These are phyloP conservation scores for Amphiura filiformis DNA, from an alignment of 35 echinoderm and acorn worm genomes.

Conservation along the genomic window DNA sequence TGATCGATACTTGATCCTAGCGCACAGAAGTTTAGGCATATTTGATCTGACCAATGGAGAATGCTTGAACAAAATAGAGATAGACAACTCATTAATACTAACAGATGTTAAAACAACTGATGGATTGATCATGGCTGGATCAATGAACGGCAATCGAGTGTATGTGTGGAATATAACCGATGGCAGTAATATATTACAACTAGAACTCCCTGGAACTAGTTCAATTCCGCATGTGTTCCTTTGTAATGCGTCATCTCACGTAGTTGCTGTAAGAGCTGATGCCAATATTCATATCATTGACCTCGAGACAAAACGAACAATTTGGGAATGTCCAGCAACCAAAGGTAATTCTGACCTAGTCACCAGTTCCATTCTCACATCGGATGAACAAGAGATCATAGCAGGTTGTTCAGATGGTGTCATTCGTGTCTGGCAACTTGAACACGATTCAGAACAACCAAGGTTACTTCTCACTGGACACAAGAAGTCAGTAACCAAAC, in stretches of 20 bases:
- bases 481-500: slow-evolving; percentile 18
- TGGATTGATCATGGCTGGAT: slow-evolving; percentile 15
- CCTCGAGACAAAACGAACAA: slow-evolving; percentile 25
- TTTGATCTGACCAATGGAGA: slow-evolving; percentile 64
- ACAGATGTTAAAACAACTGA: slow-evolving; percentile 19
- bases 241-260: neutral
- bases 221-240: slow-evolving; percentile 14
- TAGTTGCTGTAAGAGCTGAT: slow-evolving; percentile 48
- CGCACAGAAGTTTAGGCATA: slow-evolving; percentile 28
- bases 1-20: slow-evolving; percentile 43
- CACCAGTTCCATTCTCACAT: neutral
- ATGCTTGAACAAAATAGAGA: slow-evolving; percentile 36
- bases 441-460: neutral
- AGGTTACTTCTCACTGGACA: neutral
- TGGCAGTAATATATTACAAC: neutral
- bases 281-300: slow-evolving; percentile 46
- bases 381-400: neutral
- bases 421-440: slow-evolving; percentile 28
- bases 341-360: neutral
- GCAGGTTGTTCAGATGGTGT: slow-evolving; percentile 35
- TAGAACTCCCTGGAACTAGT: slow-evolving; percentile 24
- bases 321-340: slow-evolving; percentile 5
- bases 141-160: slow-evolving; percentile 28
- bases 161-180: slow-evolving; percentile 41
- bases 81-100: slow-evolving; percentile 19